Conservation (phyloP, 2,113 vertebrate species). For the Elgaria multicarinata region DNA sequence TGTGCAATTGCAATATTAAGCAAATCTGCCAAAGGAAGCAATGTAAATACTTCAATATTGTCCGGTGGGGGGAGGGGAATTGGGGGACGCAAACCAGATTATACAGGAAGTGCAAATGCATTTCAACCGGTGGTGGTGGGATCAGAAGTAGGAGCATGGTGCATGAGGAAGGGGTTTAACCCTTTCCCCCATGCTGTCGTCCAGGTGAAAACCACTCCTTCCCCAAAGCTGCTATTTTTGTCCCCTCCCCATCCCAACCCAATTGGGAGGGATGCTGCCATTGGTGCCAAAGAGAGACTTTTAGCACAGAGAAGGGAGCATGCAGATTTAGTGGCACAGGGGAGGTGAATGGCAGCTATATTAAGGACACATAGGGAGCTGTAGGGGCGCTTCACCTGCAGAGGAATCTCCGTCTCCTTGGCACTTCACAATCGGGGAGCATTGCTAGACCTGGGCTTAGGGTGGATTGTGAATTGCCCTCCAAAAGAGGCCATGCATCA, state of each 20-base stretch:
- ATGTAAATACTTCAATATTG: not conserved
- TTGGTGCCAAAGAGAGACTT: not conserved
- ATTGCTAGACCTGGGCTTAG: too few relatives aligned
- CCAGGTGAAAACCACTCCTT: not conserved
- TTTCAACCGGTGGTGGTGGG: not conserved
- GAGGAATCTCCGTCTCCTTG: not conserved
- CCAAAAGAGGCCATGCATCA: too few relatives aligned
- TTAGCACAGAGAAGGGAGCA: not conserved
- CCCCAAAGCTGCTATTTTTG: not conserved
- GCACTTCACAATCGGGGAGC: too few relatives aligned
- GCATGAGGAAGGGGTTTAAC: not conserved
- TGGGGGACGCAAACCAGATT: not conserved
- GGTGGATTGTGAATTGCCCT: too few relatives aligned
- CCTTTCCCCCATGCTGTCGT: not conserved
- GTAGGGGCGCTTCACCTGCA: not conserved
- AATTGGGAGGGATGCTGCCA: not conserved
- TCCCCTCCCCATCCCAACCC: not conserved
- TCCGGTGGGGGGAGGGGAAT: not conserved
- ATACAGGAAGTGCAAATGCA: not conserved
- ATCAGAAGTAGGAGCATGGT: not conserved
- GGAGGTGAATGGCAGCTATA: not conserved
- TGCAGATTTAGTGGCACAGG: not conserved
- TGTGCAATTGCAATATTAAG: not conserved
- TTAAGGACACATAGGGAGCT: not conserved
- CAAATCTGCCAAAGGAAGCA: not conserved